Evolutionary conservation across 2,113 vertebrate genomes (phyloP).

Genomic region (Agapornis roseicollis): DNA sequence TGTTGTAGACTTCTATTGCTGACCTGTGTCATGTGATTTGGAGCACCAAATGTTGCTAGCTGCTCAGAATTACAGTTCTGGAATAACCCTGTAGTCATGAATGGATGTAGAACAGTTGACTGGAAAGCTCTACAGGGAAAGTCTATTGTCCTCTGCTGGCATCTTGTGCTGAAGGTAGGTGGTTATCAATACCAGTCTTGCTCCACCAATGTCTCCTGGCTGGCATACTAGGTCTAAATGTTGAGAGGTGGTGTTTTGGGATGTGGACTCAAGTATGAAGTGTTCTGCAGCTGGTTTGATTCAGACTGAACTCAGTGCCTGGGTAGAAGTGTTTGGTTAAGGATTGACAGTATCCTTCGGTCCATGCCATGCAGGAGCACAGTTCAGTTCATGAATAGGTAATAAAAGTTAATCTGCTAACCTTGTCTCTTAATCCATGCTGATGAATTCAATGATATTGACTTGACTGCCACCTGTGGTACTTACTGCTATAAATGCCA

Average conservation of each 20-base stretch:
- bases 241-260: not conserved
- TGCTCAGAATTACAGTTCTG: not conserved
- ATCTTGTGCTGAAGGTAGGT: not conserved
- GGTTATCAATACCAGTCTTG: not conserved
- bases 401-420: slow-evolving; percentile 40
- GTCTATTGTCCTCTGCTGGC: not conserved
- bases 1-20: not conserved
- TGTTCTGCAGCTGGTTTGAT: not conserved
- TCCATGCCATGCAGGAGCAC: not conserved
- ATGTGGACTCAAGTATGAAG: not conserved
- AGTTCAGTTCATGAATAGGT: not conserved
- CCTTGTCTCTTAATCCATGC: slow-evolving; percentile 13
- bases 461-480: not conserved
- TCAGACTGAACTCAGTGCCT: not conserved
- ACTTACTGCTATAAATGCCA: not conserved
- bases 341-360: not conserved
- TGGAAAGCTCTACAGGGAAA: not conserved
- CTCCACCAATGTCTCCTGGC: not conserved
- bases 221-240: not conserved
- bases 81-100: not conserved
- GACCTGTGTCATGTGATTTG: not conserved
- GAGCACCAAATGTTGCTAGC: not conserved
- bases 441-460: not conserved
- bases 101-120: not conserved
- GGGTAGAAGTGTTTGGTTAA: not conserved